phyloP scores from a whole-genome alignment of 1,140 invertebrate species.

The Ceratosolen fusciceps region DNA sequence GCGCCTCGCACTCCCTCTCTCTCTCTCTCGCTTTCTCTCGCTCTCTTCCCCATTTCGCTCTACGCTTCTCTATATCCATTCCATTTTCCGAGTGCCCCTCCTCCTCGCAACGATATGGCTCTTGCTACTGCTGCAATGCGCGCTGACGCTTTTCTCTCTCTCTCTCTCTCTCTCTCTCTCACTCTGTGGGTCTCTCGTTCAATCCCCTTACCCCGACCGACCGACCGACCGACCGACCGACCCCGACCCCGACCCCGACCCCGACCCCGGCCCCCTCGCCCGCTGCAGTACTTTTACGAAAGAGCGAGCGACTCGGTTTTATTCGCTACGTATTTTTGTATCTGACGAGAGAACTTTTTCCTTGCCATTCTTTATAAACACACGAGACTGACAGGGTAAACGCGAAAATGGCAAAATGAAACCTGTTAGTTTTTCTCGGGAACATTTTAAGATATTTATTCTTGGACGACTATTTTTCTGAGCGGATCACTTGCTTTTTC shows the following conservation, averaged over 20 bases:
- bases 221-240: too few species aligned
- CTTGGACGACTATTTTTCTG: slow-evolving; percentile 1
- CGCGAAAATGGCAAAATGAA: slow-evolving; percentile 36
- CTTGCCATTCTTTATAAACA: slow-evolving; percentile 26
- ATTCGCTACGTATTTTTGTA: slow-evolving; percentile 41
- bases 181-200: neutral
- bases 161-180: slow-evolving; percentile 14
- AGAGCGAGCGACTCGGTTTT: slow-evolving; percentile 33
- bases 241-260: too few species aligned
- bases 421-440: slow-evolving; percentile 34
- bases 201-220: too few species aligned
- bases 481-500: neutral
- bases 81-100: slow-evolving; percentile 48
- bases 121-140: slow-evolving; percentile 43
- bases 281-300: slow-evolving; percentile 17
- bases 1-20: slow-evolving; percentile 16
- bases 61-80: slow-evolving; percentile 24
- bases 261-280: neutral
- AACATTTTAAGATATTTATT: slow-evolving; percentile 35
- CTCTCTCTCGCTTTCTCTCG: neutral
- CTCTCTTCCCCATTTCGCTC: neutral
- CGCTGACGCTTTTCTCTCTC: neutral
- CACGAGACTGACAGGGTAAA: neutral
- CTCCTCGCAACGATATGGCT: slow-evolving; percentile 38
- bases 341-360: slow-evolving; percentile 36